Base-by-base conservation (phyloP, 2,113 vertebrate genomes). In the Pelmatolapia mariae region DNA sequence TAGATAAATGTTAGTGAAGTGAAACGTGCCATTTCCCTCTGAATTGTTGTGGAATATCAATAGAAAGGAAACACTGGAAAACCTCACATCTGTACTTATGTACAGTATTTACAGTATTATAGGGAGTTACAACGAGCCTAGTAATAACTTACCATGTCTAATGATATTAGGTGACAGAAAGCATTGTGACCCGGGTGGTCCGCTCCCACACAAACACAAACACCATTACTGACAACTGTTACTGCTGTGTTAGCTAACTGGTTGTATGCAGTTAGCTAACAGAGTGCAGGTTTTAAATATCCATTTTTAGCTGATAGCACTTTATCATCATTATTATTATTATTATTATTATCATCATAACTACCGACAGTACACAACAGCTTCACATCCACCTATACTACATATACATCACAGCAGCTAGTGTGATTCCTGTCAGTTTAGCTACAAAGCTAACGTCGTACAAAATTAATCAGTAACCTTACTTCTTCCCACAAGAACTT, bases 371-470 rank as follows among this genome's bases (percentile, higher is more conserved):
- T n/a, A 31, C 22, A 40, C 22, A 13, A n/a, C 22, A 26, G 29
- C 22, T 59, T 3, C 3, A 73, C 29, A 33, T 3, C 13, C 13
- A 80, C 8, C 11, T 10, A 81, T 85, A 81, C 71, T 84, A 87
- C 81, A 91, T 43, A 81, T 47, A 12, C 88, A 88, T 66, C 81
- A 33, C 40, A 38, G 86, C 85, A 89, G 89, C 83, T 89, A 83
- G 81, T 56, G 19, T n/a, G 68, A 78, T 10, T 78, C 43, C 40
- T 38, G 50, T 24, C 87, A 86, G 15, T 80, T 56, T 87, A 86
- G 92, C 92, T 50, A 4, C 9, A 57, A 7, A 82, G 93, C 93
- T 95, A 95, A 87, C 89, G 86, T 33, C 88, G 83, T 83, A 8
- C 9, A 83, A 81, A 83, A 86, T 89, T 90, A 91, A 79, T 18